Conservation (phyloP, 2,113 vertebrate genomes). For the Macaca nemestrina region DNA sequence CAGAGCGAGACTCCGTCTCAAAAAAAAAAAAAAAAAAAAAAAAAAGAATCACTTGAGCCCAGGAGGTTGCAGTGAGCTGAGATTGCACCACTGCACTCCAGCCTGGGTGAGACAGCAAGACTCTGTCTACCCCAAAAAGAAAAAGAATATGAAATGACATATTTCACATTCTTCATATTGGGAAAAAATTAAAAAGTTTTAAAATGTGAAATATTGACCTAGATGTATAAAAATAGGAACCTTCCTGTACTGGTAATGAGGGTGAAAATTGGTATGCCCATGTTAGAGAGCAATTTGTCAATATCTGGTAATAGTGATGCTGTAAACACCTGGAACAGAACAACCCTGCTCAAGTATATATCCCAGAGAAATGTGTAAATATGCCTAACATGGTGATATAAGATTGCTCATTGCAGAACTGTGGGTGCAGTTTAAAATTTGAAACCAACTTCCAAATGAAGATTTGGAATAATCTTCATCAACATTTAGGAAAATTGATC, state of each 20-base stretch:
- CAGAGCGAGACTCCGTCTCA: too few relatives aligned
- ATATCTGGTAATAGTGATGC: neutral
- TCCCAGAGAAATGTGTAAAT: neutral
- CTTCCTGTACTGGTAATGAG: neutral
- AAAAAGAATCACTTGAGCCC: too few relatives aligned
- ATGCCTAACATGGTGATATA: too few relatives aligned
- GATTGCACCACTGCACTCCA: too few relatives aligned
- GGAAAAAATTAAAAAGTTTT: neutral
- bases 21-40: too few relatives aligned
- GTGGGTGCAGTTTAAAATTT: neutral
- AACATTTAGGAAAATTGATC: neutral
- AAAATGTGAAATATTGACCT: neutral
- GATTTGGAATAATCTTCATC: neutral
- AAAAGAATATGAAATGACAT: neutral
- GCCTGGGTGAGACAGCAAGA: too few relatives aligned
- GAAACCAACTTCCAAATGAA: neutral
- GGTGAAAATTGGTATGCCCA: neutral
- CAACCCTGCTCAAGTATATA: neutral
- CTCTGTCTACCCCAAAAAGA: too few relatives aligned
- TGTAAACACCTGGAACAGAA: neutral
- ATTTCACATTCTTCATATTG: neutral
- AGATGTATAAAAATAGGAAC: neutral
- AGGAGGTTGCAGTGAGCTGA: too few relatives aligned
- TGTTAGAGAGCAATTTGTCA: neutral
- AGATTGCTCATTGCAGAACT: neutral